Evolutionary conservation across 2,113 vertebrate species (phyloP).

Genomic region (Pelecanoides urinatrix): DNA sequence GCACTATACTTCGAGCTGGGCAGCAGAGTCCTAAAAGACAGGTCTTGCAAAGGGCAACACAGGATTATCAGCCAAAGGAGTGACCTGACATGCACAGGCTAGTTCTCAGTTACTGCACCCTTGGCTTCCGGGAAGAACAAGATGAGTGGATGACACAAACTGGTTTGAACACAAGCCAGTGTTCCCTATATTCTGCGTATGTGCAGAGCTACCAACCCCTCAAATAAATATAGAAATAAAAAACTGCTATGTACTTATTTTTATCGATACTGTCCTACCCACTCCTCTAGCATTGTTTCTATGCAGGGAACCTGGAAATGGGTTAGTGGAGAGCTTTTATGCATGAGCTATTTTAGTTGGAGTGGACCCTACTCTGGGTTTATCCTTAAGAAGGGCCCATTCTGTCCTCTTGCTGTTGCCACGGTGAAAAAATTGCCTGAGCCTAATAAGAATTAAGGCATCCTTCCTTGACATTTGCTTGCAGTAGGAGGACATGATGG

Average conservation of each 20-base stretch:
- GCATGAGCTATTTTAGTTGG: neutral
- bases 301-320: neutral
- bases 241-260: neutral
- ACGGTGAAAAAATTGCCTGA: constrained; percentile 21
- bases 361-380: neutral
- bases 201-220: neutral
- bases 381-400: neutral
- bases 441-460: neutral
- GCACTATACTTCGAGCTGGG: neutral
- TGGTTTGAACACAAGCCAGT: neutral
- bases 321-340: neutral
- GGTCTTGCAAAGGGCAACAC: neutral
- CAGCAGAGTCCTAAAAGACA: neutral
- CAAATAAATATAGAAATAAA: constrained; percentile 15
- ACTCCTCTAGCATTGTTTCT: neutral
- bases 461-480: neutral
- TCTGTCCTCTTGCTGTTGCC: constrained; percentile 3
- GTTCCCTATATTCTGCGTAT: neutral
- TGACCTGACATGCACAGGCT: neutral
- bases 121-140: neutral
- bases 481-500: neutral
- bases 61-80: neutral
- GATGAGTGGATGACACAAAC: neutral
- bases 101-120: neutral
- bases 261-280: neutral